Evolutionary conservation across 64 coral and sea anemone genomes (phyloP), one percentile per base, ranked within the genome.

Genomic region (Montipora efflorescens): DNA sequence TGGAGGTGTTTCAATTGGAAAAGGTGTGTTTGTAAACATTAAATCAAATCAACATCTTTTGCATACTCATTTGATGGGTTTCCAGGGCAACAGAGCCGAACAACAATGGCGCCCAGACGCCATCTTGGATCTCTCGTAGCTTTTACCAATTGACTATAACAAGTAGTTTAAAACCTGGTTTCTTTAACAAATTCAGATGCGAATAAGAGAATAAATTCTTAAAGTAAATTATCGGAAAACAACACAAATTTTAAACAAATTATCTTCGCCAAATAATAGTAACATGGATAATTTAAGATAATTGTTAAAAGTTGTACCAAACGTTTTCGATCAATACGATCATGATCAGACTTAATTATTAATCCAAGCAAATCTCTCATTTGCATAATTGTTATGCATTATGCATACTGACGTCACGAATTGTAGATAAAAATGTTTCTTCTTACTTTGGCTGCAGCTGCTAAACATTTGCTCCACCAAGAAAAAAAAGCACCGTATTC

Each of bases 91-190:
- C 20, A 16, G 53, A 71, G 67, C 67, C 67, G 67, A 71, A 71
- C 0, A 71, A 71, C 67, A 71, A 71, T 71, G 15, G 67, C 67
- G 67, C 67, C 16, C 67, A 71, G 67, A 19, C 67, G 67, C 67
- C 67, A 71, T 71, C 67, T 71, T 71, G 67, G 0, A 71, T 71
- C 4, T 71, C 67, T 71, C 16, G 67, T 71, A 71, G 67, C 67
- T 71, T 71, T 71, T 22, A 71, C 67, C 22, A 71, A 71, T 1
- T 71, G 67, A 71, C 67, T 71, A 71, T 71, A 71, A 71, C 7
- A 71, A 71, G 67, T 71, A 71, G 67, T 71, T 71, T 71, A 71
- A 71, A 71, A 71, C 67, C 67, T 22, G 67, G 67, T 71, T 71
- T 22, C 67, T 71, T 71, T 71, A 71, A 71, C 67, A 71, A 71